Conservation (phyloP, 92 coral and sea anemone species). For the Phenganax stokvisi region DNA sequence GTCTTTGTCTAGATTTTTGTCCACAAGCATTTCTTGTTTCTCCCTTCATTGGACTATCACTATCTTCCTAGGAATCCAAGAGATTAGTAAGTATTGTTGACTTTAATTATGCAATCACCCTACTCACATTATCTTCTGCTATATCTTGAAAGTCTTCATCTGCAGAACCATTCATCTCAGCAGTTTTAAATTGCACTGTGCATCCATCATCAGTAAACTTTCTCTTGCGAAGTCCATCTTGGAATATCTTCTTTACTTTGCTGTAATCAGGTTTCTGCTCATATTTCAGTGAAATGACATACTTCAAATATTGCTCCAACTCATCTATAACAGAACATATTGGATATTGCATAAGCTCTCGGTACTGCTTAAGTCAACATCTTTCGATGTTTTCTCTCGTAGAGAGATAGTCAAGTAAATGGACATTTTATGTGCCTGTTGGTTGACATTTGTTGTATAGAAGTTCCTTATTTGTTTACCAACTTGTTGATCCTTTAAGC, state of each 20-base stretch:
- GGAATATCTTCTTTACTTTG: slow-evolving; percentile 59
- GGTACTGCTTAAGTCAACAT: too few relatives aligned
- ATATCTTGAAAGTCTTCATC: slow-evolving; percentile 17
- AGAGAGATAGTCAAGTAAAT: too few relatives aligned
- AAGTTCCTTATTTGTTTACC: slow-evolving; percentile 27
- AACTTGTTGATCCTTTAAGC: slow-evolving; percentile 53
- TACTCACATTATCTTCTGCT: slow-evolving; percentile 23
- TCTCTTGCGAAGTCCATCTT: slow-evolving; percentile 75
- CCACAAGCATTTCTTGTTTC: slow-evolving; percentile 31
- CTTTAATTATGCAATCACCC: slow-evolving; percentile 2
- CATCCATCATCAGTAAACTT: slow-evolving; percentile 73
- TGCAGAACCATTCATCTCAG: background rate
- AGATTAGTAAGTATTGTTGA: background rate
- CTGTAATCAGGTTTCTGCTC: slow-evolving; percentile 72
- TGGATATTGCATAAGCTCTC: too few relatives aligned
- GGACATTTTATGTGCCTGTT: background rate
- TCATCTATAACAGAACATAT: slow-evolving; percentile 49
- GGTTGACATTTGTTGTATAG: background rate
- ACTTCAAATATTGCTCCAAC: slow-evolving; percentile 67
- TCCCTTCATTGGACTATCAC: background rate
- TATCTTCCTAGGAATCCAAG: background rate
- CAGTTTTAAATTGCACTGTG: slow-evolving; percentile 56
- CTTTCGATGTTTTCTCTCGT: too few relatives aligned
- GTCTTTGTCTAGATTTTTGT: background rate
- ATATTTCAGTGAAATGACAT: slow-evolving; percentile 59